Evolutionary conservation across 2,113 vertebrate species (phyloP).

Genomic region (Cyanoramphus novaezelandiae): DNA sequence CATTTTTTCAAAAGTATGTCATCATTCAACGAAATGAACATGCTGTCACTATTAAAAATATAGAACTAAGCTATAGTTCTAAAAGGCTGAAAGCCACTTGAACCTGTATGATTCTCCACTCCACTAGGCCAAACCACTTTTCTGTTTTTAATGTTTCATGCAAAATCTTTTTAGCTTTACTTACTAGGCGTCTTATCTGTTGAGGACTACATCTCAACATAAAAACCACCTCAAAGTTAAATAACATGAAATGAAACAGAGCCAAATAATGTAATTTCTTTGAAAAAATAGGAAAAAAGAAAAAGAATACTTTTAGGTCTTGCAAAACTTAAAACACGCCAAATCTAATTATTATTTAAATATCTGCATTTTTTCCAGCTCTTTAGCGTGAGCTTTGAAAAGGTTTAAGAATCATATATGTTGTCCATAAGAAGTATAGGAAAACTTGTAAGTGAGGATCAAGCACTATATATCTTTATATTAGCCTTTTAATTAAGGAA

Average conservation of each 20-base stretch:
- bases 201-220: background rate
- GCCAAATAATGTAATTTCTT: background rate
- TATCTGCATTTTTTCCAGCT: background rate
- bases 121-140: background rate
- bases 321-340: background rate
- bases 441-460: background rate
- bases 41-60: slow-evolving; percentile 23
- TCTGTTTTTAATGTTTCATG: background rate
- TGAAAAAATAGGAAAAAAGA: fast-evolving
- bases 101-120: background rate
- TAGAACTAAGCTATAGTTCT: background rate
- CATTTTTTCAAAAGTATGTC: slow-evolving; percentile 20
- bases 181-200: background rate
- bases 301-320: fast-evolving
- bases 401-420: background rate
- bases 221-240: background rate
- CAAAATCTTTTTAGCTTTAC: background rate
- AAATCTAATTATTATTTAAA: background rate
- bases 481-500: background rate
- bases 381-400: background rate
- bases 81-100: background rate
- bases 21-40: slow-evolving; percentile 40
- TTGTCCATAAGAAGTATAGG: background rate
- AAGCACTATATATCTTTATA: background rate
- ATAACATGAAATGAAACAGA: background rate